Evolutionary conservation across 2,113 vertebrate species (phyloP).

Genomic region (Lonchura striata): DNA sequence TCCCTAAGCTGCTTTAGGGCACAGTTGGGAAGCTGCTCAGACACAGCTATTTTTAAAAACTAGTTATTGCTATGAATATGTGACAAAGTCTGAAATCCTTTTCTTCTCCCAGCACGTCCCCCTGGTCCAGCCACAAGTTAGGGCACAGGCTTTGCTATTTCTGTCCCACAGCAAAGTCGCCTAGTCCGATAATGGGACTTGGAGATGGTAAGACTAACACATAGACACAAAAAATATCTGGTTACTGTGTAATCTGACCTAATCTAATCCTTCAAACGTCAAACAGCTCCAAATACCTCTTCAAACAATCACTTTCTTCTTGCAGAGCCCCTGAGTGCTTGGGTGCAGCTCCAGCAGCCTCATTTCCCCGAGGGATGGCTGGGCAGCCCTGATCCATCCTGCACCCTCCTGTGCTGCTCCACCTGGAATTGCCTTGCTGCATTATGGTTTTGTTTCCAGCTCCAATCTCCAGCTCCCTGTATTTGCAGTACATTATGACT

Average conservation of each 20-base stretch:
- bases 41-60: not conserved
- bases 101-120: not conserved
- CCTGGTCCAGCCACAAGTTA: not conserved
- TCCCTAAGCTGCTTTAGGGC: not conserved
- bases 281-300: not conserved
- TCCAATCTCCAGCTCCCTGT: not conserved
- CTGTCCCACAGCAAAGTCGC: not conserved
- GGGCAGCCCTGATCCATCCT: not conserved
- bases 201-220: not conserved
- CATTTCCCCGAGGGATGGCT: not conserved
- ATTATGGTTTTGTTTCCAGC: not conserved
- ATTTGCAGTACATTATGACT: not conserved
- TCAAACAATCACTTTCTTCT: not conserved
- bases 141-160: not conserved
- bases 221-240: not conserved
- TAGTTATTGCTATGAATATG: not conserved
- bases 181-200: not conserved
- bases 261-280: not conserved
- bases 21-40: not conserved
- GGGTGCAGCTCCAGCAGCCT: not conserved
- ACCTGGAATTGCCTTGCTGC: not conserved
- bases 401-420: not conserved
- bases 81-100: not conserved
- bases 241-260: not conserved
- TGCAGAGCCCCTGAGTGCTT: rapidly evolving